Evolutionary conservation across 92 coral and sea anemone species (phyloP), one percentile per base, ranked within the genome.

Genomic region (Meandrina meandrites): DNA sequence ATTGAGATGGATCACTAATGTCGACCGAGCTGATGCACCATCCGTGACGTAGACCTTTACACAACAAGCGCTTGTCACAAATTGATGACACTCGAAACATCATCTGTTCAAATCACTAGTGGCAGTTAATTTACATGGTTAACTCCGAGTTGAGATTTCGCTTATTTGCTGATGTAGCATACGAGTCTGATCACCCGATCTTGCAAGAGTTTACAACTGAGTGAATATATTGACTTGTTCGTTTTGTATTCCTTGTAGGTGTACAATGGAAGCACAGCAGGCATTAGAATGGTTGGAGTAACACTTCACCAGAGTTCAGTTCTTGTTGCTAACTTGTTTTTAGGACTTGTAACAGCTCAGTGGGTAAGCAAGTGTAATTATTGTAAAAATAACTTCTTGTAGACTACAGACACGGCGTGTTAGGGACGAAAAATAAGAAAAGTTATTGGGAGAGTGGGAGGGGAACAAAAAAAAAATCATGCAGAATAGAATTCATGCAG

Each of bases 301-400:
- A 93, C 96, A 4, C 92, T 97, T 86, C 99, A 97, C 75, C 99
- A 97, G 78, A 93, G 94, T 58, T 96, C 98, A 28, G 99, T 97
- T 48, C 89, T 97, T 40, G 92, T 95, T 36, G 98, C 97, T 57
- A 95, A 93, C 82, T 83, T 97, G 71, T 92, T 93, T 81, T 84
- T 97, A 81, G 99, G 96, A n/a, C 89, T 97, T 14, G 85, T 93
- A 68, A 92, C 94, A 40, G 90, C 96, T 11, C 96, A 97, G 80
- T 97, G 99, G 99, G 99, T 97, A 80, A 81, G 99, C 72, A 10
- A 22, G 71, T 34, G 34, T 82, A 34, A 2, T n/a, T n/a, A n/a
- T n/a, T n/a, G n/a, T n/a, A n/a, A n/a, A n/a, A n/a, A n/a, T n/a
- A n/a, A n/a, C n/a, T n/a, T n/a, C n/a, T n/a, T n/a, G n/a, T n/a